Evolutionary conservation across 2,888 invertebrate species (phyloP), one percentile per base, ranked within the genome.

Genomic region (Tupiocoris notatus): DNA sequence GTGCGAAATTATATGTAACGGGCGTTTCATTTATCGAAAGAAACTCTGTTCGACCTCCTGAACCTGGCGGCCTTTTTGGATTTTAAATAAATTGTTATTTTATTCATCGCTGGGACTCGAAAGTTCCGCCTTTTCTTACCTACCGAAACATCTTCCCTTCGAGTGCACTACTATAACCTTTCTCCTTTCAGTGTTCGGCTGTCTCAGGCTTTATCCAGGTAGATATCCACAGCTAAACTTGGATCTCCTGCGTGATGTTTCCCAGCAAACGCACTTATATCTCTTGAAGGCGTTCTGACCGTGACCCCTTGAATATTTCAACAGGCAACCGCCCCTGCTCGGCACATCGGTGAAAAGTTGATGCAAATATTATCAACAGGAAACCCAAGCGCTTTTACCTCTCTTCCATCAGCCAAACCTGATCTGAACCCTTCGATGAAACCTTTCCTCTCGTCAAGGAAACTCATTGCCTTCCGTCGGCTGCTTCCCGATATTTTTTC

Each of bases 351-450:
- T 67, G 67, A 67, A 67, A 67, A 67, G 56, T 57, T 67, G 57
- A 67, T 67, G 67, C 67, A 67, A 67, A 67, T 67, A 67, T 56
- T 67, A 67, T 67, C 67, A 67, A 67, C 67, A 56, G 57, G 21
- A 54, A 17, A 22, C 20, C 56, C n/a, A n/a, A n/a, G n/a, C n/a
- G n/a, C n/a, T n/a, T n/a, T n/a, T n/a, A n/a, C n/a, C n/a, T n/a
- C n/a, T n/a, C n/a, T n/a, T n/a, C n/a, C n/a, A n/a, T n/a, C n/a
- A n/a, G n/a, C n/a, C n/a, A n/a, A n/a, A n/a, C n/a, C n/a, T n/a
- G n/a, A n/a, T n/a, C n/a, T n/a, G n/a, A n/a, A n/a, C n/a, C n/a
- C n/a, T n/a, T n/a, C n/a, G n/a, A n/a, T n/a, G n/a, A n/a, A n/a
- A n/a, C n/a, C n/a, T n/a, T n/a, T n/a, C n/a, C n/a, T n/a, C n/a